Evolutionary conservation across 2,888 invertebrate species (phyloP).

Genomic region (Polymixis lichenea): DNA sequence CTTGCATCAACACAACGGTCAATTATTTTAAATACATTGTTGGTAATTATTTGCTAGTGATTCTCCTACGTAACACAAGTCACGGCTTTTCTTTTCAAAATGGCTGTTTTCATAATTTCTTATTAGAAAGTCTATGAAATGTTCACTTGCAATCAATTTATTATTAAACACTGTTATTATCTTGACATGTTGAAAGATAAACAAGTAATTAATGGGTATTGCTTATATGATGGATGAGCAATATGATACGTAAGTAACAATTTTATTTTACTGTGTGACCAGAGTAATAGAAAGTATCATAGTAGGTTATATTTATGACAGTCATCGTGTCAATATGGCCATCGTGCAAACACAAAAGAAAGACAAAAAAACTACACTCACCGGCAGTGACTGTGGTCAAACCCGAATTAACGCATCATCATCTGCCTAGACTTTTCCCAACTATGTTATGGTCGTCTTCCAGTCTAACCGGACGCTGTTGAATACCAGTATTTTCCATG

Average conservation of each 20-base stretch:
- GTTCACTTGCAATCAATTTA: constrained; percentile 45
- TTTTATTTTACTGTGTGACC: constrained; percentile 6
- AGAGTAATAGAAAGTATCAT: constrained; percentile 3
- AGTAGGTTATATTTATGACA: not conserved
- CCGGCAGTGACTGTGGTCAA: not conserved
- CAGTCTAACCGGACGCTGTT: too few relatives aligned
- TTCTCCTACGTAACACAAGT: constrained; percentile 13
- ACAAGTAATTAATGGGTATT: constrained; percentile 28
- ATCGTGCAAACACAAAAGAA: not conserved
- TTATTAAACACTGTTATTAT: constrained; percentile 42
- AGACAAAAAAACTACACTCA: not conserved
- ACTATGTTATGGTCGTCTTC: too few relatives aligned
- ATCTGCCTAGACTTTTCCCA: too few relatives aligned
- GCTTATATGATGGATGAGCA: constrained; percentile 14
- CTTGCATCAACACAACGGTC: constrained; percentile 14
- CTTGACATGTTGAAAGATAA: constrained; percentile 34
- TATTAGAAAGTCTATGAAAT: constrained; percentile 49
- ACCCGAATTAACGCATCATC: too few relatives aligned
- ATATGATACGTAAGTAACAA: constrained; percentile 12
- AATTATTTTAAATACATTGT: constrained; percentile 34
- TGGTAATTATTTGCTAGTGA: constrained; percentile 19
- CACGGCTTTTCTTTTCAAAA: constrained; percentile 21
- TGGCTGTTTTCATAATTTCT: constrained; percentile 11
- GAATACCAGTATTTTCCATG: too few relatives aligned
- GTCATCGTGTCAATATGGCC: not conserved